Evolutionary conservation across 2,797 vertebrate genomes (phyloP).

Genomic region (Molossus molossus): DNA sequence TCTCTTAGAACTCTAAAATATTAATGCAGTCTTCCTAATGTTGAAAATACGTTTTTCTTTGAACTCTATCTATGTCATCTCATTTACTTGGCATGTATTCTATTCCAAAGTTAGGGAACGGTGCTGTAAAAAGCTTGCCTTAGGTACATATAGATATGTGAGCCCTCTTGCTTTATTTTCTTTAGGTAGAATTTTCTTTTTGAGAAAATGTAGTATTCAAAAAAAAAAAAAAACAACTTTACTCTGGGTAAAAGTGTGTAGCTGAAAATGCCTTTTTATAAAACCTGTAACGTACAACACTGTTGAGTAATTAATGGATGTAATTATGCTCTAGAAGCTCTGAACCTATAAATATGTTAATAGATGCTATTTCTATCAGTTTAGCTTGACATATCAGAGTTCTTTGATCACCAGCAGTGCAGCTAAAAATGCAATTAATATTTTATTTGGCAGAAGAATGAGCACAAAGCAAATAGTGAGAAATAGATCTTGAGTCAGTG

Average conservation of each 20-base stretch:
- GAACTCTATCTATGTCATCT: slow-evolving; percentile 68
- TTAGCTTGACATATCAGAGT: slow-evolving; percentile 84
- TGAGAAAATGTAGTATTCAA: slow-evolving; percentile 48
- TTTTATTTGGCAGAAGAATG: slow-evolving; percentile 85
- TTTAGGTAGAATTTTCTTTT: slow-evolving; percentile 53
- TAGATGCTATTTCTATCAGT: slow-evolving; percentile 86
- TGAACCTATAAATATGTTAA: slow-evolving; percentile 87
- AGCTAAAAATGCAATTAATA: slow-evolving; percentile 86
- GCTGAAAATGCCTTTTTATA: slow-evolving; percentile 76
- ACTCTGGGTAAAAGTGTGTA: slow-evolving; percentile 31
- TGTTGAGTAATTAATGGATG: slow-evolving; percentile 86
- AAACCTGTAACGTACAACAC: slow-evolving; percentile 71
- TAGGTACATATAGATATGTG: not conserved
- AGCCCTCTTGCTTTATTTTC: slow-evolving; percentile 23
- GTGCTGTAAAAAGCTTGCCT: slow-evolving; percentile 45
- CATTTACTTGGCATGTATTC: slow-evolving; percentile 52
- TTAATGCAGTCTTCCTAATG: slow-evolving; percentile 66
- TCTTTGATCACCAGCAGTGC: slow-evolving; percentile 83
- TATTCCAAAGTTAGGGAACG: slow-evolving; percentile 70
- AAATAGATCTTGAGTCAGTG: slow-evolving; percentile 75
- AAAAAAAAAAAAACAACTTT: slow-evolving; percentile 75
- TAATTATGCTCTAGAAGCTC: slow-evolving; percentile 85
- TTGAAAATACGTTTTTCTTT: slow-evolving; percentile 67
- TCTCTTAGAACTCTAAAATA: slow-evolving; percentile 83
- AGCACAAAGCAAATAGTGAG: slow-evolving; percentile 78